Evolutionary conservation across 2,888 invertebrate species (phyloP), one percentile per base, ranked within the genome.

Genomic region (Tachina lurida): DNA sequence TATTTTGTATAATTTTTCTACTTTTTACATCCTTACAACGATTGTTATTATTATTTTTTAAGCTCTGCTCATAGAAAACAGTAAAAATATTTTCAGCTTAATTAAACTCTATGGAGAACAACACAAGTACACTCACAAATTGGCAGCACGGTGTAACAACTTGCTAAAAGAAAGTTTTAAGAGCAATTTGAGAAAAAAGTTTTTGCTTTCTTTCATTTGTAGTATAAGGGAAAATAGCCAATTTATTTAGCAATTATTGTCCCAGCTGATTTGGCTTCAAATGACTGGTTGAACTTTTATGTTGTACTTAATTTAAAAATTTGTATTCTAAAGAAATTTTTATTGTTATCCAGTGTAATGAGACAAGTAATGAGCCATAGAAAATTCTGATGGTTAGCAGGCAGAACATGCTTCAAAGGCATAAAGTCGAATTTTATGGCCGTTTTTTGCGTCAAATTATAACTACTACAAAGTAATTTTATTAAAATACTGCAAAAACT

Each of bases 61-160:
- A 84, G 87, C 87, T 77, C 52, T 67, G 47, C 41, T 74, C 58
- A 85, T 56, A 73, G 52, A 65, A 71, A 73, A 65, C 73, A 73
- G 74, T 74, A 85, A 78, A 86, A 85, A 84, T 89, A 90, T 91
- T 90, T 91, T 91, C 90, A 88, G 88, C 91, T 90, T 90, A 90
- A 90, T 90, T 90, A 90, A 90, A 91, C 90, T 91, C 88, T 88
- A 91, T 88, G 81, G 67, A 79, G 62, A 75, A 68, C 43, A 75
- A 68, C 43, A 31, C 41, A 45, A 19, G 13, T 17, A 43, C 39
- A 63, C 9, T 63, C 68, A 76, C 49, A 17, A 3, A 19, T n/a
- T 49, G 45, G 13, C n/a, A 60, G 68, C 65, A 75, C 79, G 8
- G 19, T 17, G 52, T 41, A 63, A 79, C 63, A 47, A 9, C 19